phyloP scores from a whole-genome alignment of 1,140 invertebrate genomes.

The Ceratina calcarata region DNA sequence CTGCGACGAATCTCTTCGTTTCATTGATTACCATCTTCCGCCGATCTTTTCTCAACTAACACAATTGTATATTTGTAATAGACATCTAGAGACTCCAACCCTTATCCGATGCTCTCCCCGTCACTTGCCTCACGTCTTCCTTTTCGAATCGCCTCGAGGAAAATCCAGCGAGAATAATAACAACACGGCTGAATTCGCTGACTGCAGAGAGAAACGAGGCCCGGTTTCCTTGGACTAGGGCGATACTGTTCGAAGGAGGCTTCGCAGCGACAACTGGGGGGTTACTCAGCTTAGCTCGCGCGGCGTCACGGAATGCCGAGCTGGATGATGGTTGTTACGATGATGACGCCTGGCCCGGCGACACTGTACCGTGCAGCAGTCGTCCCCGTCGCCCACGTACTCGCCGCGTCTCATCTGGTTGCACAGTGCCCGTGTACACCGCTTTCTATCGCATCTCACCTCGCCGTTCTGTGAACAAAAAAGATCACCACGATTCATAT shows the following conservation, averaged over 20 bases:
- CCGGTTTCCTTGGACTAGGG: slow-evolving; percentile 34
- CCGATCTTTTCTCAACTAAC: not conserved
- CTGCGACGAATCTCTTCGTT: slow-evolving; percentile 20
- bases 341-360: slow-evolving; percentile 79
- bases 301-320: slow-evolving; percentile 65
- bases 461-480: slow-evolving; percentile 85
- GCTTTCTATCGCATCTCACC: slow-evolving; percentile 88
- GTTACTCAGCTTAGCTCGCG: slow-evolving; percentile 69
- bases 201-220: slow-evolving; percentile 20
- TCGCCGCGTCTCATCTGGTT: slow-evolving; percentile 78
- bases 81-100: too few species aligned
- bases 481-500: not conserved
- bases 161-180: slow-evolving; percentile 14
- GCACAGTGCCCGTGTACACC: slow-evolving; percentile 88
- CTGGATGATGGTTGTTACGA: slow-evolving; percentile 72
- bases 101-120: not conserved
- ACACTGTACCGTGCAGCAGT: slow-evolving; percentile 81
- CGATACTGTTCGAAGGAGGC: slow-evolving; percentile 33
- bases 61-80: too few species aligned
- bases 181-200: not conserved
- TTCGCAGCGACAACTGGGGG: not conserved
- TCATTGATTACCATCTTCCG: slow-evolving; percentile 33
- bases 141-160: not conserved
- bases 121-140: not conserved
- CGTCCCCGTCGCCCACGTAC: slow-evolving; percentile 76